A percentile compares a stretch with the other conserved stretches of the same genome.
Evolutionary conservation across 2,113 vertebrate genomes (phyloP).

Genomic region (Echinops telfairi): DNA sequence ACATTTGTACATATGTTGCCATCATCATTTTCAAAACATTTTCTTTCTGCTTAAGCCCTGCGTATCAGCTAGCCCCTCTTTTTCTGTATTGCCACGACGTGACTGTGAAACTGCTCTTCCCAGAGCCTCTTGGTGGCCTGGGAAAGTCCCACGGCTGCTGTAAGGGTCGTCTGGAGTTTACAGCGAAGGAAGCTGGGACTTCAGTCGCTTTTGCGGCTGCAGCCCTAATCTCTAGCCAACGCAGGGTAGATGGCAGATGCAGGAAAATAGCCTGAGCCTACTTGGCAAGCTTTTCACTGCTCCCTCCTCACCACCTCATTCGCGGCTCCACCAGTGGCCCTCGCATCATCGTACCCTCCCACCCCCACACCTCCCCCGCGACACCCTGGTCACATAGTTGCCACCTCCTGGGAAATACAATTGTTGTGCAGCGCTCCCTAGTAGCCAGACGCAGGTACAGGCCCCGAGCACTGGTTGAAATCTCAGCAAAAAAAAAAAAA

Average conservation of each 20-base stretch:
- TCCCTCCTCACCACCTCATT: neutral
- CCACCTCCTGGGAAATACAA: too few species aligned
- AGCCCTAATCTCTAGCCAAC: neutral
- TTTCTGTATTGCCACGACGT: conserved; percentile 84
- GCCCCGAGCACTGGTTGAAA: rapidly evolving
- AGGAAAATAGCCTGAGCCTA: neutral
- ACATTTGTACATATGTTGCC: too few species aligned
- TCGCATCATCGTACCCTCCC: too few species aligned
- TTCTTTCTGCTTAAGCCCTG: too few species aligned
- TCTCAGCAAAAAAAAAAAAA: rapidly evolving
- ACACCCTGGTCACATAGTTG: neutral
- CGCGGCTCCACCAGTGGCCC: rapidly evolving
- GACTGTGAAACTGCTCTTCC: neutral
- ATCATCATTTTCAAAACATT: too few species aligned
- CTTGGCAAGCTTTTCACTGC: too few species aligned
- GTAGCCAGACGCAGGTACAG: neutral
- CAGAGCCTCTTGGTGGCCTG: conserved; percentile 79
- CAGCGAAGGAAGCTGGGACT: neutral
- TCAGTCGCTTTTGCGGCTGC: neutral
- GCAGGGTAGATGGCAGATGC: neutral
- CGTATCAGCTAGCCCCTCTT: conserved; percentile 80
- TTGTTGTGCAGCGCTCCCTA: neutral
- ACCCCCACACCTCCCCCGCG: too few species aligned
- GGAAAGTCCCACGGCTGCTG: conserved; percentile 78
- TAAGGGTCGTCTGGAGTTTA: neutral